Base-by-base conservation (phyloP, 2,113 vertebrate species). In the Stegastes partitus region DNA sequence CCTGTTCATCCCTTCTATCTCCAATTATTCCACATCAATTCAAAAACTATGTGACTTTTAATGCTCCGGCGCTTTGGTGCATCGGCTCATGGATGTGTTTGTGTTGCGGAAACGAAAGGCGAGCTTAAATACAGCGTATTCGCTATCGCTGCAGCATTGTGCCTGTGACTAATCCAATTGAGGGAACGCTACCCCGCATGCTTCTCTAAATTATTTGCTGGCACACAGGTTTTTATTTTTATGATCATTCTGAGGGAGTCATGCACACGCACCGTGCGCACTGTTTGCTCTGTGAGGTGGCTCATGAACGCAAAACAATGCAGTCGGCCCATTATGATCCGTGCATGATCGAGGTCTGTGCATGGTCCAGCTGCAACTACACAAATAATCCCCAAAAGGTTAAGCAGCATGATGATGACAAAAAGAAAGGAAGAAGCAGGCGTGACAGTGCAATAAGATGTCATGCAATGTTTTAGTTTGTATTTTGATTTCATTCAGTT, bases 101-200 rank as follows among this genome's bases (percentile, higher is more conserved):
- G 5, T 34, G n/a, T 78, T 53, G 63, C 58, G 26, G 68, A 65
- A 19, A 82, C 34, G 68, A 65, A 18, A 82, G 23, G 49, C 34
- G 31, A 51, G 50, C 59, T 67, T 64, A 59, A 85, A 74, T 16
- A 49, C 65, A 37, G 53, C 51, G 34, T 70, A 77, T 74, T 79
- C 81, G 75, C 84, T 73, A 47, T 57, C 79, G 90, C 92, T 87
- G 88, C 91, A 89, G 90, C 91, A 79, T 84, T 81, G 83, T 74
- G 70, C 47, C 87, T 91, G 89, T 87, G 91, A 90, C 91, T 92
- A 91, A 93, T 91, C 87, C 89, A 78, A 71, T 77, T 45, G 87
- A 71, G 68, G 66, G 73, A 79, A 68, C 14, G 68, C 83, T 68
- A 61, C 56, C 72, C 49, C 15, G 72, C 77, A 73, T 53, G 84